Evolutionary conservation across 2,888 invertebrate genomes (phyloP).

Genomic region (Lottia gigantea): DNA sequence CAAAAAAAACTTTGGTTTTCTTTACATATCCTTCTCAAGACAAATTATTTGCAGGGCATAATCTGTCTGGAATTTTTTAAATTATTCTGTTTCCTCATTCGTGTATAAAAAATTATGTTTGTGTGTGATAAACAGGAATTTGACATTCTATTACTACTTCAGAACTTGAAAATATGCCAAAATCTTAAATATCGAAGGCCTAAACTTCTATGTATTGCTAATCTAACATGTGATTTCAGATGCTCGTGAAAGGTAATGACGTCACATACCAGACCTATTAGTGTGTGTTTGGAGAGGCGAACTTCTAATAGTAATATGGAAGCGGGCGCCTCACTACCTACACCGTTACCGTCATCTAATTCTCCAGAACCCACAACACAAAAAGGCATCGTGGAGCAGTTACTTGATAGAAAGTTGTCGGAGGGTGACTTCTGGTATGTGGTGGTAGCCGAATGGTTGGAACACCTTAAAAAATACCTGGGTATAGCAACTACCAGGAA

Average conservation of each 20-base stretch:
- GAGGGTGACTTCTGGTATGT: conserved; percentile 64
- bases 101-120: too few species aligned
- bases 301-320: conserved; percentile 1
- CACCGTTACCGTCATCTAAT: not conserved
- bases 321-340: not conserved
- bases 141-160: too few species aligned
- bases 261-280: not conserved
- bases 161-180: too few species aligned
- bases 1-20: too few species aligned
- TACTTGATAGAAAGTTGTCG: conserved; percentile 50
- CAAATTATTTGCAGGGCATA: too few species aligned
- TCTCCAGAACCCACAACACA: conserved; percentile 53
- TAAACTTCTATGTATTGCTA: not conserved
- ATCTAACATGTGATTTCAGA: not conserved
- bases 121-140: too few species aligned
- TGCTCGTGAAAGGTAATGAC: not conserved
- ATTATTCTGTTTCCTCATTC: too few species aligned
- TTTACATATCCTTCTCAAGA: too few species aligned
- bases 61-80: too few species aligned
- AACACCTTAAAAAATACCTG: conserved; percentile 57
- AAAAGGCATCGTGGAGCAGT: conserved; percentile 53
- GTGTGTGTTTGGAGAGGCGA: not conserved
- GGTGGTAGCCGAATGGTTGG: conserved; percentile 60
- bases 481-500: conserved; percentile 54
- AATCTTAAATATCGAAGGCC: not conserved